These are phyloP conservation scores for Caenorhabditis latens DNA, from an alignment of 1,140 invertebrate genomes.

Conservation along the genomic window DNA sequence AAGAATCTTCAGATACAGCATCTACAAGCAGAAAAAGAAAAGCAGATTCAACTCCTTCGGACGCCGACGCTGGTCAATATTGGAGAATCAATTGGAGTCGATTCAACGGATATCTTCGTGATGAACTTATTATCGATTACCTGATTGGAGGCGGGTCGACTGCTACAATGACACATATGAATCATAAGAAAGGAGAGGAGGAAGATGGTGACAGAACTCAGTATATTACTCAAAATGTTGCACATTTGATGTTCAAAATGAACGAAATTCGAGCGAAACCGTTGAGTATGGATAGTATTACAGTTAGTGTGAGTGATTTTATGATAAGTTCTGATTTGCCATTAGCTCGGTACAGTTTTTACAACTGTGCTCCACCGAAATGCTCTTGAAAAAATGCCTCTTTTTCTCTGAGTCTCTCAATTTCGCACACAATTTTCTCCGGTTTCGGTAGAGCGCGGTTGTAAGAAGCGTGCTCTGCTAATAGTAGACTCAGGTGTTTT, in stretches of 20 bases:
- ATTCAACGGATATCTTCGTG: slow-evolving; percentile 52
- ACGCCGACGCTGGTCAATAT: slow-evolving; percentile 33
- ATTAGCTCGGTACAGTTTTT: no score
- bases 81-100: slow-evolving; percentile 56
- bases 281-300: slow-evolving; percentile 29
- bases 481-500: no score
- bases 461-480: no score
- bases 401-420: no score
- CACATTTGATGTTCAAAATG: slow-evolving; percentile 34
- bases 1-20: not conserved
- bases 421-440: no score
- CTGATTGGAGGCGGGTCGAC: slow-evolving; percentile 22
- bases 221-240: slow-evolving; percentile 37
- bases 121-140: slow-evolving; percentile 56
- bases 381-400: no score
- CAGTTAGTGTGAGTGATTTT: slow-evolving; percentile 18
- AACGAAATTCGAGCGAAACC: slow-evolving; percentile 20
- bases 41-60: not conserved
- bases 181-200: not conserved
- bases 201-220: slow-evolving; percentile 7
- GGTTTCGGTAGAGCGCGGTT: no score
- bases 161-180: slow-evolving; percentile 12
- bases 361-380: no score
- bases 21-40: slow-evolving; percentile 8
- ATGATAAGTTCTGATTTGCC: no score